phyloP scores from a whole-genome alignment of 2,797 vertebrate species.

The Periophthalmus magnuspinnatus region DNA sequence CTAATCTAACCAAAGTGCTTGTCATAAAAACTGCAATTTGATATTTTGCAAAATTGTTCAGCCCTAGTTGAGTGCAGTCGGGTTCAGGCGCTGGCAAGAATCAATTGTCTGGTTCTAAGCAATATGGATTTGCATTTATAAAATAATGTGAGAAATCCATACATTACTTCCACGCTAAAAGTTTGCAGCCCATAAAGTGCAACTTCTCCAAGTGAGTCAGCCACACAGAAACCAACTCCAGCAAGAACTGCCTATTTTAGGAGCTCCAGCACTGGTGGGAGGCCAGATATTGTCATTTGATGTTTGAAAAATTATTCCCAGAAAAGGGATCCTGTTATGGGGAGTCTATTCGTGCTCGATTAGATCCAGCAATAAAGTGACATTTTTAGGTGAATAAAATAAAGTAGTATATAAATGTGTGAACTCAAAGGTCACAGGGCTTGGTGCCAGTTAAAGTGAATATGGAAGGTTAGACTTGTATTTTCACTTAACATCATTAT shows the following conservation, averaged over 20 bases:
- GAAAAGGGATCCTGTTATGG: background rate
- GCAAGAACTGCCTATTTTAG: slow-evolving; percentile 60
- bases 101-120: too few relatives aligned
- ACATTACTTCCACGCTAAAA: background rate
- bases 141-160: background rate
- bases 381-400: background rate
- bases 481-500: background rate
- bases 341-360: background rate
- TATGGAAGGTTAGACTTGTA: background rate
- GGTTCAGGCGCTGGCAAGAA: too few relatives aligned
- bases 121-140: background rate
- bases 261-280: slow-evolving; percentile 56
- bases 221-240: slow-evolving; percentile 41
- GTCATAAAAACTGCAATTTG: too few relatives aligned
- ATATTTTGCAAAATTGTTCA: too few relatives aligned
- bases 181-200: background rate
- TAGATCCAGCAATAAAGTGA: background rate
- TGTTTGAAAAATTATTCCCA: slow-evolving; percentile 48
- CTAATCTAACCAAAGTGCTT: too few relatives aligned
- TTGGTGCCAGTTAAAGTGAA: background rate
- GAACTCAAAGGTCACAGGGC: slow-evolving; percentile 17
- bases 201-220: slow-evolving; percentile 44
- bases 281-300: slow-evolving; percentile 55
- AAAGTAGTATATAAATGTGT: background rate
- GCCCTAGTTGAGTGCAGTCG: too few relatives aligned